Percentiles rank a stretch among this genome's conserved stretches.
Conservation (phyloP, 2,888 invertebrate species). For the Sarcophaga caerulescens region DNA sequence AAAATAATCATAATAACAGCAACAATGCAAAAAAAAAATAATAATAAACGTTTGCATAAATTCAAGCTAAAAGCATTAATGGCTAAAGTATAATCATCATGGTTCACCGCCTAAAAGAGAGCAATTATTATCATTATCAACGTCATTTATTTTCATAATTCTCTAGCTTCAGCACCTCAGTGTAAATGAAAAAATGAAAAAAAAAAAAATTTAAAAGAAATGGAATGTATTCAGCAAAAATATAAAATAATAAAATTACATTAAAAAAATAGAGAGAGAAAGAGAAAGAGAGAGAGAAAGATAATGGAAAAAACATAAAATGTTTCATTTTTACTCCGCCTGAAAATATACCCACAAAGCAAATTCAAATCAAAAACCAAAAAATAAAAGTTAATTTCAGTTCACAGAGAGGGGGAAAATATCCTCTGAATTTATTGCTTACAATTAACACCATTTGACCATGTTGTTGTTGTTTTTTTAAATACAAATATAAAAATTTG, state of each 20-base stretch:
- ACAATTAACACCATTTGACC: constrained; percentile 71
- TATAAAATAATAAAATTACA: constrained; percentile 29
- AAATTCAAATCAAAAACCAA: constrained; percentile 1
- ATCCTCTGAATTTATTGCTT: constrained; percentile 69
- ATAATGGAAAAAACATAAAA: not conserved
- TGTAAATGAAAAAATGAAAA: not conserved
- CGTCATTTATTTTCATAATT: constrained; percentile 60
- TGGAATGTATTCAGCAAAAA: not conserved
- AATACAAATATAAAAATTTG: constrained; percentile 14
- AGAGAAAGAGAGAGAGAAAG: not conserved
- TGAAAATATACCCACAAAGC: not conserved
- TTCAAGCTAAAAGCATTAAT: constrained; percentile 52
- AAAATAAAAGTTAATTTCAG: constrained; percentile 4
- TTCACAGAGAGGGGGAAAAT: not conserved
- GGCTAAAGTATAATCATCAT: constrained; percentile 46
- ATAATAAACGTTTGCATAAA: constrained; percentile 26
- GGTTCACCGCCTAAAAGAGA: constrained; percentile 62
- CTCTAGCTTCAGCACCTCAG: constrained; percentile 38
- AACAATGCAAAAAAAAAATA: no score
- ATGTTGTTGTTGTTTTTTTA: constrained; percentile 48
- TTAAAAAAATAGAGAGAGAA: not conserved
- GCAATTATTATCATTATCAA: constrained; percentile 58
- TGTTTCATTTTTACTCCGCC: not conserved
- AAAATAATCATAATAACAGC: no score
- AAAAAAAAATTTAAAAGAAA: not conserved